Evolutionary conservation across 2,113 vertebrate genomes (phyloP).

Genomic region (crab-eating macaque (Macaca fascicularis)): DNA sequence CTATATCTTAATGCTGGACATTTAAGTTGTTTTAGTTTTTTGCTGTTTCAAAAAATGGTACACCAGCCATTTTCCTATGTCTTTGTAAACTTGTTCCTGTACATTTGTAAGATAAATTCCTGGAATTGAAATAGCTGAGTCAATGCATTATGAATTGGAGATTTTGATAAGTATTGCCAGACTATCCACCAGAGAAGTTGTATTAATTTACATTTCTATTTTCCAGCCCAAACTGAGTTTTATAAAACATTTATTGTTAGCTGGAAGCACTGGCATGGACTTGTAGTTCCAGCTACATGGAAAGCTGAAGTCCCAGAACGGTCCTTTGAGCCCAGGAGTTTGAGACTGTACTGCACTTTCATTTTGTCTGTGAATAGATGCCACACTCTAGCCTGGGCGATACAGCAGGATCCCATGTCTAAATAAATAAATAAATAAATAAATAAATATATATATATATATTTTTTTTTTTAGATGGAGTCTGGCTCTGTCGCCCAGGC

Average conservation of each 20-base stretch:
- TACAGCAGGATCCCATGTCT: too few species aligned
- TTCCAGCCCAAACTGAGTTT: neutral
- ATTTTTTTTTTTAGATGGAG: too few species aligned
- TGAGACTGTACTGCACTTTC: too few species aligned
- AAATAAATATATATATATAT: too few species aligned
- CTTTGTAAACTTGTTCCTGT: neutral
- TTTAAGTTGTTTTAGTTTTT: neutral
- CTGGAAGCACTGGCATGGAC: neutral
- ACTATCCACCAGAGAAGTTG: constrained; percentile 19
- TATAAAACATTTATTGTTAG: neutral
- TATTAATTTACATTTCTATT: constrained; percentile 43
- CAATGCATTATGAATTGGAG: constrained; percentile 22
- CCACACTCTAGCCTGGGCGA: too few species aligned
- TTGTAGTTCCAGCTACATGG: too few species aligned
- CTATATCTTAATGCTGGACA: too few species aligned
- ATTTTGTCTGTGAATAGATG: too few species aligned
- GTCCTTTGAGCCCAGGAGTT: too few species aligned
- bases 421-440: too few species aligned
- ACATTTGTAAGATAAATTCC: constrained; percentile 47
- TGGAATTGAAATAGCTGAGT: constrained; percentile 36
- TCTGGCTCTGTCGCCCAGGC: too few species aligned
- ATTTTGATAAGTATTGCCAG: neutral
- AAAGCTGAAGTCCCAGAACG: too few species aligned
- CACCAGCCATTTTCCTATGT: neutral
- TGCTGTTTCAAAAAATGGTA: constrained; percentile 27